Evolutionary conservation across 2,888 invertebrate species (phyloP).

Genomic region (Heliconius aoede): DNA sequence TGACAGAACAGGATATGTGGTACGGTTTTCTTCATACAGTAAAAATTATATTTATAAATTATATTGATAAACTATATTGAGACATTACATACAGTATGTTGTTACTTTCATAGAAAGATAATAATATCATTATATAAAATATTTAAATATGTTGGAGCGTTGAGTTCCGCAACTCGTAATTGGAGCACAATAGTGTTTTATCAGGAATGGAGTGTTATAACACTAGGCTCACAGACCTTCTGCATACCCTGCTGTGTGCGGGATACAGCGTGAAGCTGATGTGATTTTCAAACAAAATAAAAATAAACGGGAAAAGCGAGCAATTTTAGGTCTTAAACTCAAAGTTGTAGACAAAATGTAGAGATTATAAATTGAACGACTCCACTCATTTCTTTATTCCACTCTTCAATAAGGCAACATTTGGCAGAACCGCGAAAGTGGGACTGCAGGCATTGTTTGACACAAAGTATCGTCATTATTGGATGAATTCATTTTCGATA

Average conservation of each 20-base stretch:
- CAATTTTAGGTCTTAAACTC: too few species aligned
- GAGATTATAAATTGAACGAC: slow-evolving; percentile 31
- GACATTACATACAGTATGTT: too few species aligned
- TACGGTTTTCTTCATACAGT: slow-evolving; percentile 49
- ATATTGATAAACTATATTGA: background rate
- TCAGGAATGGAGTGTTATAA: too few species aligned
- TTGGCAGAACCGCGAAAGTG: slow-evolving; percentile 75
- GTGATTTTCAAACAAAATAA: too few species aligned
- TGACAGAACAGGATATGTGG: slow-evolving; percentile 47
- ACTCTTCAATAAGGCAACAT: slow-evolving; percentile 61
- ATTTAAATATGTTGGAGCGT: background rate
- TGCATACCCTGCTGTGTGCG: too few species aligned
- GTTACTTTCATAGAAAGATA: background rate
- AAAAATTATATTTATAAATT: background rate
- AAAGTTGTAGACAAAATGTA: background rate
- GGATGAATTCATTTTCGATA: slow-evolving; percentile 60
- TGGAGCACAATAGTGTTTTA: too few species aligned
- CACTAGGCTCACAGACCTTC: too few species aligned
- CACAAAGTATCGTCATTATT: slow-evolving; percentile 62
- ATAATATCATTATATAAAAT: too few species aligned
- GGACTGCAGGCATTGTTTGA: slow-evolving; percentile 67
- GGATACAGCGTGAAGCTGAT: too few species aligned
- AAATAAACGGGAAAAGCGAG: too few species aligned
- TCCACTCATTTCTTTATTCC: slow-evolving; percentile 52
- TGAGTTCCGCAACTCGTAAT: too few species aligned